phyloP scores from a whole-genome alignment of 2,113 vertebrate species.

The Salvelinus alpinus region DNA sequence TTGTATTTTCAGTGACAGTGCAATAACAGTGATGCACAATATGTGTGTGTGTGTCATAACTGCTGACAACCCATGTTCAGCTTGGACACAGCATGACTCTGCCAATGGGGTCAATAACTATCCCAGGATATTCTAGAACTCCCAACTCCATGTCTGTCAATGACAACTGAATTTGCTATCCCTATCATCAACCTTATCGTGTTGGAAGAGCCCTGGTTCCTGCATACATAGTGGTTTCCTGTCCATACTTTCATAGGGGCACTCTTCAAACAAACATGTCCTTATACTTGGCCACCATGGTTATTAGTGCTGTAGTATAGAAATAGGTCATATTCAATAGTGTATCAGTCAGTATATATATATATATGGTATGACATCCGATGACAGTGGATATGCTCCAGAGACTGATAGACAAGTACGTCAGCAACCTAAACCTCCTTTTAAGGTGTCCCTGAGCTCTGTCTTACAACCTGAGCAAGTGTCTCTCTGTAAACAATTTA shows the following conservation, averaged over 20 bases:
- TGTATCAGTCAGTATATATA: background rate
- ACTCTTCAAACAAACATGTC: background rate
- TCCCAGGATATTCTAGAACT: conserved; percentile 17
- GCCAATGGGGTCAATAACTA: conserved; percentile 34
- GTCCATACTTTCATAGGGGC: background rate
- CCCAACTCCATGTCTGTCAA: background rate
- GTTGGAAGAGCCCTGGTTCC: too few relatives aligned
- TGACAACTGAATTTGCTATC: too few relatives aligned
- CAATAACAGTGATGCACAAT: conserved; percentile 18
- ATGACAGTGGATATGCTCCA: conserved; percentile 29
- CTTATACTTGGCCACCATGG: background rate
- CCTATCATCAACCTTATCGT: too few relatives aligned
- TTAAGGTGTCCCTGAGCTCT: conserved; percentile 67
- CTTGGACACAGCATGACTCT: background rate
- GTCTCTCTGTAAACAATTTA: conserved; percentile 73
- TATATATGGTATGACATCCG: conserved; percentile 41
- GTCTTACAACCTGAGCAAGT: conserved; percentile 50
- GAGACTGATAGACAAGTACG: conserved; percentile 43
- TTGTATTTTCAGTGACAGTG: background rate
- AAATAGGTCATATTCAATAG: background rate
- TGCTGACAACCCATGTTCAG: conserved; percentile 24
- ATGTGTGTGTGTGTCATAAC: conserved; percentile 40
- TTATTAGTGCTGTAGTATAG: background rate
- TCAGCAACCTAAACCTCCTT: conserved; percentile 57
- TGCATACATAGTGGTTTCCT: too few relatives aligned